Conservation (phyloP, 2,113 vertebrate genomes). For the Malaclemys terrapin region DNA sequence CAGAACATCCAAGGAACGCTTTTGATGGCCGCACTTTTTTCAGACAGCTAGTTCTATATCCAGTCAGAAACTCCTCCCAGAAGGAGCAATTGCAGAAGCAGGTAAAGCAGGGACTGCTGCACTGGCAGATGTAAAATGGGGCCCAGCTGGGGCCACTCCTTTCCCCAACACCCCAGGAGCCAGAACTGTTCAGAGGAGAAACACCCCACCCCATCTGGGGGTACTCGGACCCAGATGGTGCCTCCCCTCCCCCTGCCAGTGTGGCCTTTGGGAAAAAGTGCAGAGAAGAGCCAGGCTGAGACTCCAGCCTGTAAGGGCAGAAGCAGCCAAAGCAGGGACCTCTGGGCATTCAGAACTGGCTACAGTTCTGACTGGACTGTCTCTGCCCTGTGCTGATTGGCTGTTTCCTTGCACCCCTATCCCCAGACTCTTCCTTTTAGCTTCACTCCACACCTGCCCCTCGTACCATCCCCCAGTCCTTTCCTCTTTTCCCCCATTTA, state of each 20-base stretch:
- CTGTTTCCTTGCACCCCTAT: neutral
- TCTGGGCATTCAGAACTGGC: neutral
- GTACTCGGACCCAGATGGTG: neutral
- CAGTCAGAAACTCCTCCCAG: no score
- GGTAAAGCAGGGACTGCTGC: neutral
- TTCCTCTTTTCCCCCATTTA: neutral
- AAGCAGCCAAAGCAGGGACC: neutral
- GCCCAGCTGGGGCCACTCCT: no score
- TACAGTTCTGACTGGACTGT: neutral
- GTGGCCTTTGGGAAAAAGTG: neutral
- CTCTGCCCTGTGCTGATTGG: neutral
- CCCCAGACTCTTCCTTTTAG: neutral
- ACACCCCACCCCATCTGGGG: no score
- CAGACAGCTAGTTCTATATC: neutral
- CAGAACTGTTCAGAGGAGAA: neutral
- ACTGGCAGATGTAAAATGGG: neutral
- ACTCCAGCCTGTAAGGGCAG: neutral
- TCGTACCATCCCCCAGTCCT: neutral
- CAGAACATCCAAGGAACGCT: neutral
- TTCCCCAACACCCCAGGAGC: neutral
- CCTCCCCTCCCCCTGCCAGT: no score
- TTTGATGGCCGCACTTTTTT: neutral
- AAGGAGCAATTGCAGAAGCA: neutral
- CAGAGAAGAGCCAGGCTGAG: neutral
- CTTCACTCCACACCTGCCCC: neutral